A percentile compares a stretch with the other conserved stretches of the same genome.
Evolutionary conservation across 2,888 invertebrate genomes (phyloP).

Genomic region (Endomychus coccineus): DNA sequence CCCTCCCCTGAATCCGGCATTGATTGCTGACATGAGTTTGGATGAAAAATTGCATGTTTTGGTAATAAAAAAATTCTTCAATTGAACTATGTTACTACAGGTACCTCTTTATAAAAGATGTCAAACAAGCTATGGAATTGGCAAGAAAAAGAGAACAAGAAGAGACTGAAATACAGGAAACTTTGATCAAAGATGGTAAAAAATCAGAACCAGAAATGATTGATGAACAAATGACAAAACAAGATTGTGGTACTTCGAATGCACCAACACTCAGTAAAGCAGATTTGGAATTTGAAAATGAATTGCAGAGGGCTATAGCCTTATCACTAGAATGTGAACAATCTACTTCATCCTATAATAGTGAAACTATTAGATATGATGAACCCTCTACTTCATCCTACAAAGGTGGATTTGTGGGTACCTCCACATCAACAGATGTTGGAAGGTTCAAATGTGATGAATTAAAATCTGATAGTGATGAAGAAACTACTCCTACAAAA

Average conservation of each 20-base stretch:
- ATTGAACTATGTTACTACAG: constrained; percentile 3
- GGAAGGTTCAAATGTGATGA: constrained; percentile 8
- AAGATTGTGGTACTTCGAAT: background rate
- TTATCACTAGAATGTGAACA: constrained; percentile 51
- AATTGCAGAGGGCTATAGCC: constrained; percentile 54
- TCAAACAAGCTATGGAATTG: constrained; percentile 55
- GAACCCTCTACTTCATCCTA: too few species aligned
- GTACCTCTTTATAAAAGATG: constrained; percentile 57
- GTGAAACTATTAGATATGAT: too few species aligned
- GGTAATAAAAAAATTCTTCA: background rate
- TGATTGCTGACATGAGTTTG: too few species aligned
- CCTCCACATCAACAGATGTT: background rate
- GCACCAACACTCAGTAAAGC: too few species aligned
- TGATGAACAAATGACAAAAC: constrained; percentile 17
- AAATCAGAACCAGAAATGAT: constrained; percentile 7
- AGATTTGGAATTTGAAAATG: constrained; percentile 37
- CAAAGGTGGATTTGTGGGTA: too few species aligned
- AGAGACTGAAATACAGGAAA: constrained; percentile 9
- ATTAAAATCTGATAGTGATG: constrained; percentile 7
- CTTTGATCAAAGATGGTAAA: constrained; percentile 4
- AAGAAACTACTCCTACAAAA: constrained; percentile 3
- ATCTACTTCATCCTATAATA: constrained; percentile 27
- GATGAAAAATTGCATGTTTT: too few species aligned
- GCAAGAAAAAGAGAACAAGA: constrained; percentile 38
- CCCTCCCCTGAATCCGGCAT: too few species aligned